Base-by-base conservation (phyloP, 1,140 invertebrate genomes). In the Cylas formicarius region DNA sequence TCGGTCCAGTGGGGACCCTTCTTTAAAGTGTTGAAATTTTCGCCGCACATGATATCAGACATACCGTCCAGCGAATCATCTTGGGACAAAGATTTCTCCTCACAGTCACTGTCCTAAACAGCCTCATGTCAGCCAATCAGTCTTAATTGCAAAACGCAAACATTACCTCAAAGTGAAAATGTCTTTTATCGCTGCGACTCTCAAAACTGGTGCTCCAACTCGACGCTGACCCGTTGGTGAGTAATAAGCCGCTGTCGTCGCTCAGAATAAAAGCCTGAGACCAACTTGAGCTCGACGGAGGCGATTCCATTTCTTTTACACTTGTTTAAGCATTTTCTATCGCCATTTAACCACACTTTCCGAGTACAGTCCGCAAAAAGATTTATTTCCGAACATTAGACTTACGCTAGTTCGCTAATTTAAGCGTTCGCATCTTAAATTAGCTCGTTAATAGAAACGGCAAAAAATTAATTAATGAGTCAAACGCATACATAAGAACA, bases 21-120 rank as follows among this genome's bases (percentile, higher is more conserved):
- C 56, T 86, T 86, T 39, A 86, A 67, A 5, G 83, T 86, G 58
- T 85, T 85, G 58, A 84, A 86, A 60, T 84, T 83, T 63, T 85
- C 82, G 18, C 79, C 77, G 53, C 80, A 81, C 73, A 84, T 84
- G 20, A 71, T 69, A 53, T 79, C 75, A 4, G 76, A 78, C 60
- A 78, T 79, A 40, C 71, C 72, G 67, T 78, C 76, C 50, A 80
- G 70, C 14, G 77, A 80, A 61, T 80, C 77, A 52, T 72, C 67
- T 61, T 78, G 77, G 4, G 76, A 79, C 16, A 80, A 50, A 17
- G 72, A 75, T 55, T 72, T 74, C 36, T 72, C 76, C 50, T 81
- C 78, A 56, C 76, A 75, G 53, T 81, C 78, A 56, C 78, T 81
- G 55, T 81, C 77, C 60, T 76, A 70, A 62, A 77, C n/a, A 27